A percentile compares a stretch with the other conserved stretches of the same genome.
Conservation (phyloP, 2,797 vertebrate genomes). For the Agapornis canus region DNA sequence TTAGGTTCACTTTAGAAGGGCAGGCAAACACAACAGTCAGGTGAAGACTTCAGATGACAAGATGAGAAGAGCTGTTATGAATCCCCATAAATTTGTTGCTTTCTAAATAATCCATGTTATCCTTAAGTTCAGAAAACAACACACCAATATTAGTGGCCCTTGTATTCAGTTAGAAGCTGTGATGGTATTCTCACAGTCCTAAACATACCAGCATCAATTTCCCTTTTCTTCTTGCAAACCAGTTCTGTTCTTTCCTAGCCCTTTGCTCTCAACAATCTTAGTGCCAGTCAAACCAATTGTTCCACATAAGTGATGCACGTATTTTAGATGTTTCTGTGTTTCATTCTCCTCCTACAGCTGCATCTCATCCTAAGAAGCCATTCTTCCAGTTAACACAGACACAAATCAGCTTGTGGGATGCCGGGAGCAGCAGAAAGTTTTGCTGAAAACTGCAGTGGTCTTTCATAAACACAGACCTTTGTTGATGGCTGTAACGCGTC, state of each 20-base stretch:
- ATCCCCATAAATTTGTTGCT: background rate
- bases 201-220: background rate
- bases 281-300: background rate
- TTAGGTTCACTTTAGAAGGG: background rate
- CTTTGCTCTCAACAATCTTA: background rate
- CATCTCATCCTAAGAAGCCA: background rate
- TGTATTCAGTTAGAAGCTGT: background rate
- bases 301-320: background rate
- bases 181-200: background rate
- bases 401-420: background rate
- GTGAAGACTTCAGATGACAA: background rate
- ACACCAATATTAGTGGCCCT: background rate
- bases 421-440: background rate
- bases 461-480: background rate
- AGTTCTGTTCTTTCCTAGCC: background rate
- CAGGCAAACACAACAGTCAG: background rate
- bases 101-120: background rate
- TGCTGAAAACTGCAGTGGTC: background rate
- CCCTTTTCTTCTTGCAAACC: background rate
- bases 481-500: background rate
- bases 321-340: background rate
- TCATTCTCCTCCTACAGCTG: background rate
- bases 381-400: background rate
- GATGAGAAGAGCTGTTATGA: background rate
- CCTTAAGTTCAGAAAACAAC: background rate